Base-by-base conservation (phyloP, 2,113 vertebrate genomes). In the Desmodus rotundus region DNA sequence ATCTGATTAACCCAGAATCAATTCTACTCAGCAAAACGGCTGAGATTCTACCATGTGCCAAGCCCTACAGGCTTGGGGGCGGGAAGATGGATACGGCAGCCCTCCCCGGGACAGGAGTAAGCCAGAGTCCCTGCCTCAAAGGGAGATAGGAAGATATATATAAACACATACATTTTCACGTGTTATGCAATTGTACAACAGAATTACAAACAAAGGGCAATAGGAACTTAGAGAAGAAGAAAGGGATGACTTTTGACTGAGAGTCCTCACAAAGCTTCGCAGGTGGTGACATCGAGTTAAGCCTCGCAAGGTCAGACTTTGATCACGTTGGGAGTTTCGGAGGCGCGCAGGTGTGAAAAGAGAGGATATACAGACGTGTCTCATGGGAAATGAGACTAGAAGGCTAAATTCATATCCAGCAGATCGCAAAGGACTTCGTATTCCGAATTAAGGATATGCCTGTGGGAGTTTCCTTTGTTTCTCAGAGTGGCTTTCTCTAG, bases 371-470 rank as follows among this genome's bases (percentile, higher is more conserved):
- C 17, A n/a, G 41, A 33, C 1, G 4, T 4, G 67, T 52, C 68
- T 74, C 38, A 10, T 4, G 81, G 77, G 45, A 85, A 85, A 89
- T n/a, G 54, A 52, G 72, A 67, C 52, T 20, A 45, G 67, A 81
- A 72, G 41, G 41, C 58, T 85, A 87, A 87, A n/a, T 43, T 78
- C 82, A 45, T 13, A 41, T 15, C 81, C 58, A 41, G 11, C 43
- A 47, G 38, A 45, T 4, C 28, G 78, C 74, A 89, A 76, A 77
- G 68, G 63, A 72, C 68, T 67, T 73, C 2, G 13, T 54, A 91
- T 76, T 92, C 91, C 91, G 68, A 96, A 96, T 83, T 87, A 83
- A 93, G 82, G 83, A 41, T 73, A 68, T 33, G 89, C 43, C 74
- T 1, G 0, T 47, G 87, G 73, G 84, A 83, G 78, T 83, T 87